Evolutionary conservation across 2,888 invertebrate species (phyloP), one percentile per base, ranked within the genome.

Genomic region (Bellardia pandia): DNA sequence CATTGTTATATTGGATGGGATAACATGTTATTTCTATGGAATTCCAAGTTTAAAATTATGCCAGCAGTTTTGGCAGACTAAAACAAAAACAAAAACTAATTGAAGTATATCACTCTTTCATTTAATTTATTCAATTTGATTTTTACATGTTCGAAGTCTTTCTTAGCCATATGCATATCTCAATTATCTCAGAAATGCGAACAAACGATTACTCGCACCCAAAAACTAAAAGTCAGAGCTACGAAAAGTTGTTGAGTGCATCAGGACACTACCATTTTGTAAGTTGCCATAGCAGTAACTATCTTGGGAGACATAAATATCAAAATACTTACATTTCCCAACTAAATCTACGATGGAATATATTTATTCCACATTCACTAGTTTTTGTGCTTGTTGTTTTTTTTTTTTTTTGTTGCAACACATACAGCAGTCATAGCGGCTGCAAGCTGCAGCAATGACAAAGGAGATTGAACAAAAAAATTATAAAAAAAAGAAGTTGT

Each of bases 241-340:
- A 77, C 58, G 33, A 71, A 62, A 68, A 76, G 30, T 45, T 74
- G 62, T 78, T 66, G 69, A 86, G 71, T 76, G 71, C 71, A 74
- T 23, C 45, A 68, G 75, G 68, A 78, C 69, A 69, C 48, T n/a
- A 82, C n/a, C 60, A 78, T 85, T 77, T 80, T 80, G 58, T 7
- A 62, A 64, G 30, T 84, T 87, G 77, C 40, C 69, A 78, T 74
- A 71, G 62, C 53, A 53, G n/a, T 56, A 85, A 81, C 48, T 85
- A 87, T 87, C 87, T 85, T 23, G 87, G 75, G 87, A 85, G 81
- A 87, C 87, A 87, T 87, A 87, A 87, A 87, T 87, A 85, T 71
- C 64, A 82, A 81, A 85, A 82, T 82, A 85, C 85, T 85, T 81
- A 85, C 81, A 84, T 77, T 87, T 85, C 64, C 81, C 62, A 87